phyloP scores from a whole-genome alignment of 1,140 invertebrate species.

The Ylistrum balloti region DNA sequence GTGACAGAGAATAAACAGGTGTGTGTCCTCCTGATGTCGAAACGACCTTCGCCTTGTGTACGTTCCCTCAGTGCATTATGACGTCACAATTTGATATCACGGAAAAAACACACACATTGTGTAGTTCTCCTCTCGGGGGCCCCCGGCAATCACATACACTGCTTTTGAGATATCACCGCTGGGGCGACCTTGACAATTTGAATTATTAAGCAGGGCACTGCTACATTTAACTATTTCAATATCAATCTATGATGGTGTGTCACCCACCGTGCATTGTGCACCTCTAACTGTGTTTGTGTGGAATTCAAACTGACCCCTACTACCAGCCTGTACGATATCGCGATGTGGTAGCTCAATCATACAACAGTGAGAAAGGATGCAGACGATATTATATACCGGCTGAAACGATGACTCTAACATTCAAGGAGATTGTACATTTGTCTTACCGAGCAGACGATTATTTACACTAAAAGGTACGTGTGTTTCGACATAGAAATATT shows the following conservation, averaged over 20 bases:
- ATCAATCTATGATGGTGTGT: not conserved
- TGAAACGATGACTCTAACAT: not conserved
- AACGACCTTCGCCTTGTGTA: not conserved
- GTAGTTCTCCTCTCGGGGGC: not conserved
- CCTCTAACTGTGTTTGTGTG: not conserved
- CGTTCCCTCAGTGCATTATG: not conserved
- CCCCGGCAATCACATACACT: not conserved
- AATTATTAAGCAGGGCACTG: not conserved
- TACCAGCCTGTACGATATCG: too few relatives aligned
- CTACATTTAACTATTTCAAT: not conserved
- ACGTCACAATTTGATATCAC: not conserved
- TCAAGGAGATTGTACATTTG: not conserved
- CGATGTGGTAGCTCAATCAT: too few relatives aligned
- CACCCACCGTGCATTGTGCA: not conserved
- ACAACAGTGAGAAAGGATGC: not conserved
- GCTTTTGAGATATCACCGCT: not conserved
- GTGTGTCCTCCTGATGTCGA: too few relatives aligned
- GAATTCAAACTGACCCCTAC: too few relatives aligned
- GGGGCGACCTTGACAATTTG: not conserved
- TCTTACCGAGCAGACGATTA: not conserved
- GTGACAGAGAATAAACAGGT: too few relatives aligned
- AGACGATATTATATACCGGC: not conserved
- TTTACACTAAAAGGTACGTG: not conserved
- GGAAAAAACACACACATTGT: not conserved
- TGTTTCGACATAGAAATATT: not conserved